Evolutionary conservation across 2,113 vertebrate genomes (phyloP), one percentile per base, ranked within the genome.

Genomic region (Dolichotis patagonum): DNA sequence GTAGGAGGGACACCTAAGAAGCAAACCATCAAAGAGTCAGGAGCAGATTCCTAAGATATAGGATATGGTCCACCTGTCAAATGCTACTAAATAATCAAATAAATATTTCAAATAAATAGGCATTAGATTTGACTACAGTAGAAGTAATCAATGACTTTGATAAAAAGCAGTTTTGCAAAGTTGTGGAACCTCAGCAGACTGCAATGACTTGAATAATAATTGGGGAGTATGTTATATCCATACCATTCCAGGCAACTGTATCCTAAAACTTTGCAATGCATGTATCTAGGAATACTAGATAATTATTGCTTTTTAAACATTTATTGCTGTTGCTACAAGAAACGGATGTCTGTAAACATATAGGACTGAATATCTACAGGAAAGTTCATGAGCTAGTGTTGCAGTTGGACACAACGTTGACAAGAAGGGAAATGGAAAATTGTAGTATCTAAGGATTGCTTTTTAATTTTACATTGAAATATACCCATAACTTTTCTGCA

Each of bases 371-470:
- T 38, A 46, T 9, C n/a, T 4, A 63, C 17, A 43, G 10, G n/a
- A 41, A 13, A 63, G 20, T 58, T 85, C 54, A 32, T n/a, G 20
- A 75, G 4, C 5, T 75, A n/a, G 28, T 81, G 4, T 4, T 22
- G 6, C 28, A 81, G 17, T 22, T 4, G 11, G 10, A 5, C 2
- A 46, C 22, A 41, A 80, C 46, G 14, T 19, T 32, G 11, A 43
- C 19, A n/a, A 87, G 22, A n/a, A n/a, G 1, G 19, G 3, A 67
- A 75, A 62, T 24, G 0, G 0, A 8, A 8, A 9, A 19, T 38
- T 30, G 83, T 52, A 73, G 7, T 71, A 71, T 87, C 32, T 49
- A 58, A 2, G 2, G 0, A 17, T 69, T 78, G 8, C 1, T 22
- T 67, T 92, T 75, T 35, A 81, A 56, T 62, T 19, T 63, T 54